phyloP scores from a whole-genome alignment of 2,113 vertebrate species.

The Alectura lathami region DNA sequence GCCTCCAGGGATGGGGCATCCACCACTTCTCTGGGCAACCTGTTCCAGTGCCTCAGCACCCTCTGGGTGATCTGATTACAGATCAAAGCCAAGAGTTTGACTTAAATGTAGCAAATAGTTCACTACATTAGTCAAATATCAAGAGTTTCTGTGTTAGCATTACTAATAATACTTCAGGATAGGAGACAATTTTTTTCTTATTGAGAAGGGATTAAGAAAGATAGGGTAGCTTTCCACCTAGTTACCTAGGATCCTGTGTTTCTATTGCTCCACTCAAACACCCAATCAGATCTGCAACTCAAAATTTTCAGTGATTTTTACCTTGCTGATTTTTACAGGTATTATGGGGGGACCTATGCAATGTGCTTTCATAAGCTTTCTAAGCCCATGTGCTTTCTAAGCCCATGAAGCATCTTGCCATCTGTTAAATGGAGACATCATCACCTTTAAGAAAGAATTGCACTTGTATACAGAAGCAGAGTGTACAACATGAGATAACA shows the following conservation, averaged over 20 bases:
- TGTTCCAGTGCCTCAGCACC: too few species aligned
- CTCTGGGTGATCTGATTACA: too few species aligned
- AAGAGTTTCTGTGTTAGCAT: too few species aligned
- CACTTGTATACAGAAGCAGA: not conserved
- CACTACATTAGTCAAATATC: too few species aligned
- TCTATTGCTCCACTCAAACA: not conserved
- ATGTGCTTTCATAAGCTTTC: not conserved
- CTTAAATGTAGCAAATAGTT: too few species aligned
- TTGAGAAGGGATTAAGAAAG: not conserved
- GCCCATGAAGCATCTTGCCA: not conserved
- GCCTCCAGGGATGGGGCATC: too few species aligned
- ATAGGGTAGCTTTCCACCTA: not conserved
- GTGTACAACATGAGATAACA: not conserved
- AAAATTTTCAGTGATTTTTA: not conserved
- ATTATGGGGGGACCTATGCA: accelerated
- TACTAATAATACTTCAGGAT: too few species aligned
- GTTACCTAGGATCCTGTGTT: not conserved
- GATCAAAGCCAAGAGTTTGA: too few species aligned
- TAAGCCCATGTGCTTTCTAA: not conserved
- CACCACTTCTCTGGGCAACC: too few species aligned
- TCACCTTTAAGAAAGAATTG: not conserved
- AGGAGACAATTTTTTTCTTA: too few species aligned
- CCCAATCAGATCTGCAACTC: not conserved
- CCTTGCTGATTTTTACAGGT: not conserved
- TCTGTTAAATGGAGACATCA: not conserved